phyloP scores from a whole-genome alignment of 2,888 invertebrate species.

The Perizoma flavofasciatum region DNA sequence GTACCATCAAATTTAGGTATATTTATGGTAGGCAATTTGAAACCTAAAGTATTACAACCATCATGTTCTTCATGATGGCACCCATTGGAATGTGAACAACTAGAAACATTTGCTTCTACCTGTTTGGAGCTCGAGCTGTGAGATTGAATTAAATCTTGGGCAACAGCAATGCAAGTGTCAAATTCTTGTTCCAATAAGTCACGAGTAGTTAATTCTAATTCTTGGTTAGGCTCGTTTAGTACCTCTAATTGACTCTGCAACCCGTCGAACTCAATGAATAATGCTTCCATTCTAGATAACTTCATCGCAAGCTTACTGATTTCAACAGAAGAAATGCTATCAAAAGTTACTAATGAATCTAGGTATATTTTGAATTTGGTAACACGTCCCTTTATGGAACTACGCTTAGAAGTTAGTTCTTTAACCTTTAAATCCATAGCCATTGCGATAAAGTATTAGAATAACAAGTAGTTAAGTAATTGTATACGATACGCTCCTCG shows the following conservation, averaged over 20 bases:
- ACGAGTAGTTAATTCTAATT: conserved; percentile 6
- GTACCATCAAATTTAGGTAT: neutral
- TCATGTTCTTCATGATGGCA: neutral
- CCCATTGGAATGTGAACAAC: neutral
- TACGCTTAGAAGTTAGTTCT: conserved; percentile 11
- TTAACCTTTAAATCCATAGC: neutral
- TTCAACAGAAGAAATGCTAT: conserved; percentile 12
- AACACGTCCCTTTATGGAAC: conserved; percentile 18
- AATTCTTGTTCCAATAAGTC: conserved; percentile 24
- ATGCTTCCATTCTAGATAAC: conserved; percentile 16
- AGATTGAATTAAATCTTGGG: conserved; percentile 3
- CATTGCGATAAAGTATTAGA: too few relatives aligned
- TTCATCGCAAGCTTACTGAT: conserved; percentile 18
- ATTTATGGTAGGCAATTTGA: conserved; percentile 1
- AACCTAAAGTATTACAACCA: neutral
- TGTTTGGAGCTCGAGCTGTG: neutral
- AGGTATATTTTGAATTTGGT: conserved; percentile 19
- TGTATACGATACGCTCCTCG: too few relatives aligned
- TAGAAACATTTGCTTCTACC: neutral
- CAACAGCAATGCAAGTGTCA: conserved; percentile 16
- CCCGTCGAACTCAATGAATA: conserved; percentile 24
- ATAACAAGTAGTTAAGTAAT: too few relatives aligned
- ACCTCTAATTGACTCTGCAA: conserved; percentile 27
- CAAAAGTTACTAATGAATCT: conserved; percentile 9
- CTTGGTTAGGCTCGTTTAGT: neutral